phyloP scores from a whole-genome alignment of 2,113 vertebrate genomes.

The Pachypanchax playfairii region DNA sequence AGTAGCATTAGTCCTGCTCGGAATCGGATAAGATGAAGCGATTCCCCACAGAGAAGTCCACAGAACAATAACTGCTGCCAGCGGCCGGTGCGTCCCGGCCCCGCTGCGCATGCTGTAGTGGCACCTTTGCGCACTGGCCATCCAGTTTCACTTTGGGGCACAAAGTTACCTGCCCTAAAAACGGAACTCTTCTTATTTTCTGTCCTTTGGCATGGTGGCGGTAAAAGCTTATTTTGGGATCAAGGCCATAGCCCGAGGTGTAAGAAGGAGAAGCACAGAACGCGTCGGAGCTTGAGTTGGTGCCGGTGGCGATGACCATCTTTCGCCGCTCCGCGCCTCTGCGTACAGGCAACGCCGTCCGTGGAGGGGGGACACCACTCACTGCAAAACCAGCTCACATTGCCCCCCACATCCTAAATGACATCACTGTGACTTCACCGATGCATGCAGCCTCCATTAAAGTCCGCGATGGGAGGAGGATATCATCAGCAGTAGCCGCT shows the following conservation, averaged over 20 bases:
- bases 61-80: slow-evolving; percentile 81
- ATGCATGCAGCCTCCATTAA: slow-evolving; percentile 56
- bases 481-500: slow-evolving; percentile 67
- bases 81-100: slow-evolving; percentile 84
- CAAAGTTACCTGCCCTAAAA: slow-evolving; percentile 95
- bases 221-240: slow-evolving; percentile 91
- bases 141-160: slow-evolving; percentile 91
- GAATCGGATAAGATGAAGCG: slow-evolving; percentile 81
- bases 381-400: slow-evolving; percentile 85
- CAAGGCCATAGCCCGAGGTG: slow-evolving; percentile 84
- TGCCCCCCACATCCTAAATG: slow-evolving; percentile 79
- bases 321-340: slow-evolving; percentile 83
- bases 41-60: slow-evolving; percentile 86
- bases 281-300: slow-evolving; percentile 79
- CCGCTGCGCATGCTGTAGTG: slow-evolving; percentile 90
- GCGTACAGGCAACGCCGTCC: slow-evolving; percentile 73
- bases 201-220: slow-evolving; percentile 91
- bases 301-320: slow-evolving; percentile 85
- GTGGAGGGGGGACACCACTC: slow-evolving; percentile 75
- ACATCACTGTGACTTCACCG: slow-evolving; percentile 88
- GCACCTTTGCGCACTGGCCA: slow-evolving; percentile 89
- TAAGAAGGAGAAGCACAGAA: slow-evolving; percentile 80
- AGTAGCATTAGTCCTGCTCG: slow-evolving; percentile 87
- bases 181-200: slow-evolving; percentile 93
- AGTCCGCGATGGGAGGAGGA: slow-evolving; percentile 60